Base-by-base conservation (phyloP, 2,888 invertebrate species). In the Cephus pygmeus region DNA sequence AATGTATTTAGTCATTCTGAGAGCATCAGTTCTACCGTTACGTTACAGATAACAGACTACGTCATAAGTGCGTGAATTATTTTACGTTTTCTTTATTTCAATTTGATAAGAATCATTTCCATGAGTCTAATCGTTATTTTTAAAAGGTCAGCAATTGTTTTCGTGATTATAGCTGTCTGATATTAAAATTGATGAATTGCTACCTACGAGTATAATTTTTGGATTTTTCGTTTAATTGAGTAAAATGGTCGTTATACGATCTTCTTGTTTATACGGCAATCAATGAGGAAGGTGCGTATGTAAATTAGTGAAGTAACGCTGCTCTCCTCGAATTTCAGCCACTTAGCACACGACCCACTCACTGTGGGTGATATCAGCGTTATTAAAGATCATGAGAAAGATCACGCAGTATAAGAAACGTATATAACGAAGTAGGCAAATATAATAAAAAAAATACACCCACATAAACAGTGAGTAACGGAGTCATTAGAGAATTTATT, bases 271-370 rank as follows among this genome's bases (percentile, higher is more conserved):
- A 56, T 23, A 56, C 23, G 23, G 56, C 23, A 56, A 23, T 56
- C 23, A 56, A 56, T 56, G 23, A 23, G 23, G 9, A 56, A 56
- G 56, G 56, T 56, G 56, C 56, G 56, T 56, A 56, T 15, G 56
- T 23, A 56, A 56, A 56, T 56, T 56, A 56, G 23, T 9, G 0
- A 6, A 56, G 56, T 15, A 56, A 56, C 56, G 23, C 23, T 23
- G 56, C 23, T 56, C 71, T 71, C 71, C 33, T 71, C 71, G 33
- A 33, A 33, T 71, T 71, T 71, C 71, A 33, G 31, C 12, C 31
- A 71, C 71, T 71, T 33, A 71, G 12, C 71, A 33, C 33, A 31
- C 71, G 31, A 31, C 71, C 31, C 71, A 71, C 71, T 71, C 71
- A 33, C 31, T 12, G 33, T 12, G 31, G 71, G 31, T 71, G 71